Evolutionary conservation across 2,888 invertebrate species (phyloP).

Genomic region (Cosmorhoe ocellata): DNA sequence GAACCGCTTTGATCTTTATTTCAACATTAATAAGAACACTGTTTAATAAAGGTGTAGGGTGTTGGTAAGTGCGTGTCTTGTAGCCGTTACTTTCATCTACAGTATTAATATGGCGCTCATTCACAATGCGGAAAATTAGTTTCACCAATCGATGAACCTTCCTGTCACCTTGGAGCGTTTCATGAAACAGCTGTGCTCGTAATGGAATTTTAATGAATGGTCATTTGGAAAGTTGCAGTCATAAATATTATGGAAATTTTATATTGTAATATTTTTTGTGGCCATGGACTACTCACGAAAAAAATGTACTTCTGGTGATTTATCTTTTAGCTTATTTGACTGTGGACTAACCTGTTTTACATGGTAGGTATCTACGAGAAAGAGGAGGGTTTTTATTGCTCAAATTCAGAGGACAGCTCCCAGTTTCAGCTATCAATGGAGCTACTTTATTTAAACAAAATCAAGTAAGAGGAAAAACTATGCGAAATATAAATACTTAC

Average conservation of each 20-base stretch:
- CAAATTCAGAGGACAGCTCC: too few relatives aligned
- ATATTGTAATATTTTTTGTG: constrained; percentile 8
- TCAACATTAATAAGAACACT: background rate
- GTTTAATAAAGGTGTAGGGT: constrained; percentile 10
- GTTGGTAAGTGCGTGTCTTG: constrained; percentile 30
- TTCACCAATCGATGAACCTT: constrained; percentile 35
- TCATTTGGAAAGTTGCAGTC: constrained; percentile 29
- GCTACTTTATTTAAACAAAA: too few relatives aligned
- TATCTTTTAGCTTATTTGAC: background rate
- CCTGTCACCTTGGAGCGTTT: constrained; percentile 33
- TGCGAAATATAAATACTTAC: too few relatives aligned
- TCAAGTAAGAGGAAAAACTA: too few relatives aligned
- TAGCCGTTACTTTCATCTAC: constrained; percentile 27
- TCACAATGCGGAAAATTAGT: constrained; percentile 26
- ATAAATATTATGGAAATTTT: constrained; percentile 20
- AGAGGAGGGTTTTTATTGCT: background rate
- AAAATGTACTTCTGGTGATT: background rate
- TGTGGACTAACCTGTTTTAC: background rate
- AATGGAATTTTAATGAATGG: constrained; percentile 34
- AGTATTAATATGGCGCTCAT: constrained; percentile 26
- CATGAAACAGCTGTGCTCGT: constrained; percentile 24
- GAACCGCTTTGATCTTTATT: constrained; percentile 4
- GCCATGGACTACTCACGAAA: constrained; percentile 1
- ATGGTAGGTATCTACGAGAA: background rate
- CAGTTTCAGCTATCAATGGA: too few relatives aligned